A percentile compares a stretch with the other conserved stretches of the same genome.
phyloP scores from a whole-genome alignment of 2,888 invertebrate species.

The Andrena marginata region DNA sequence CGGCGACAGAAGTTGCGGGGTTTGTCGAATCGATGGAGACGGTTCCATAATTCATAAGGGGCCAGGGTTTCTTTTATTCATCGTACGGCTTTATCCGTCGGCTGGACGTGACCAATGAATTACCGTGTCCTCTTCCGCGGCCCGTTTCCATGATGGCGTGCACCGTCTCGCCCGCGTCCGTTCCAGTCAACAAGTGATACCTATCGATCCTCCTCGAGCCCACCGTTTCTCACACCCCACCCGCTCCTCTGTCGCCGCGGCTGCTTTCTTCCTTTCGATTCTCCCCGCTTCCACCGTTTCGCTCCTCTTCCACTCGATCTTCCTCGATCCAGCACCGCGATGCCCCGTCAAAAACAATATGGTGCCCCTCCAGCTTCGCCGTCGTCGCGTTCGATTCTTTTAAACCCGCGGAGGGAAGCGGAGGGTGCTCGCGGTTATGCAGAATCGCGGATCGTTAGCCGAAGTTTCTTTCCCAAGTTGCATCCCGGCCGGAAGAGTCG shows the following conservation, averaged over 20 bases:
- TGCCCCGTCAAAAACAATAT: background rate
- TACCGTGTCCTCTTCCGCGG: slow-evolving; percentile 40
- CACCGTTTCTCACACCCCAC: background rate
- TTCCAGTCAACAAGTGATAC: slow-evolving; percentile 72
- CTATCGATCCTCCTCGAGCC: slow-evolving; percentile 52
- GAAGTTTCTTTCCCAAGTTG: too few relatives aligned
- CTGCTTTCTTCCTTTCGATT: slow-evolving; percentile 21
- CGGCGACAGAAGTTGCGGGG: slow-evolving; percentile 42
- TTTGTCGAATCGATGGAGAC: slow-evolving; percentile 52
- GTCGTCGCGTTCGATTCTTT: background rate
- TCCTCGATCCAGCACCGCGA: too few relatives aligned
- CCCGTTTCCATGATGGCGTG: slow-evolving; percentile 54
- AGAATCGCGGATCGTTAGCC: too few relatives aligned
- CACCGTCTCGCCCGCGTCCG: slow-evolving; percentile 33
- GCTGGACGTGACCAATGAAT: slow-evolving; percentile 61
- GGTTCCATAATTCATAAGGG: slow-evolving; percentile 69
- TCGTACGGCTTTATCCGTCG: slow-evolving; percentile 61
- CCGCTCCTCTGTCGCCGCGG: background rate
- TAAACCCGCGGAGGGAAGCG: background rate
- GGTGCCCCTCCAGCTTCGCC: background rate
- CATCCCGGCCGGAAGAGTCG: background rate
- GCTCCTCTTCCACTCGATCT: background rate
- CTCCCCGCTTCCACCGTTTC: background rate
- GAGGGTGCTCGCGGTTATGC: background rate
- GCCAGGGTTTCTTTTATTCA: slow-evolving; percentile 67